These are phyloP conservation scores for Melanaphis sacchari DNA, from an alignment of 1,140 invertebrate genomes.

Conservation along the genomic window DNA sequence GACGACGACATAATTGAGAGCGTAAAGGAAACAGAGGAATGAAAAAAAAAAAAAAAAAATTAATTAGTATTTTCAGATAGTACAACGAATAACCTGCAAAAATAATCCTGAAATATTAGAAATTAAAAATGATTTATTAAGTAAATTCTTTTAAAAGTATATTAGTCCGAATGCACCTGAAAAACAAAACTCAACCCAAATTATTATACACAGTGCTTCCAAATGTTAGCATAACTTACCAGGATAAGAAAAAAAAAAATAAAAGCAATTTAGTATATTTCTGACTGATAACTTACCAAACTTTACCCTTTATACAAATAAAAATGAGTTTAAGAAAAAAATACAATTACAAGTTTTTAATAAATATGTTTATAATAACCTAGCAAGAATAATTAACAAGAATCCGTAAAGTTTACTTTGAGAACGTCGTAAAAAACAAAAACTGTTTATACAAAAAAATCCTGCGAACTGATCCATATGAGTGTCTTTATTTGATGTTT, in stretches of 20 bases:
- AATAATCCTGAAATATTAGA: constrained; percentile 45
- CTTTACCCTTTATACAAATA: constrained; percentile 45
- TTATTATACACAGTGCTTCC: constrained; percentile 52
- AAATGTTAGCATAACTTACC: constrained; percentile 56
- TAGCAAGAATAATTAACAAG: constrained; percentile 39
- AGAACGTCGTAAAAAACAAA: constrained; percentile 47
- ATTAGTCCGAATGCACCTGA: constrained; percentile 51
- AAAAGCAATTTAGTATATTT: constrained; percentile 38
- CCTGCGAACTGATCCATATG: constrained; percentile 40
- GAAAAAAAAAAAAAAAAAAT: constrained; percentile 57
- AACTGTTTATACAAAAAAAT: constrained; percentile 56
- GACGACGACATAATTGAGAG: constrained; percentile 33
- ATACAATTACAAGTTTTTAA: constrained; percentile 29
- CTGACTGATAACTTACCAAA: constrained; percentile 41
- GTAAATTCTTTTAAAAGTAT: not conserved
- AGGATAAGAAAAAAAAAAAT: constrained; percentile 17
- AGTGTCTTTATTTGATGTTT: constrained; percentile 36
- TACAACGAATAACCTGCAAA: constrained; percentile 48
- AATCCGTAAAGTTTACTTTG: constrained; percentile 53
- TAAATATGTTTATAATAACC: constrained; percentile 30
- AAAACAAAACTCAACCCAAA: constrained; percentile 58
- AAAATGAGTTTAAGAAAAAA: constrained; percentile 44
- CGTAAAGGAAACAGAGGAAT: constrained; percentile 47
- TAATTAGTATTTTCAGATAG: constrained; percentile 38
- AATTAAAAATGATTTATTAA: not conserved